These are phyloP conservation scores for Dicyrtoma fusca DNA, from an alignment of 2,888 invertebrate genomes.

Conservation along the genomic window DNA sequence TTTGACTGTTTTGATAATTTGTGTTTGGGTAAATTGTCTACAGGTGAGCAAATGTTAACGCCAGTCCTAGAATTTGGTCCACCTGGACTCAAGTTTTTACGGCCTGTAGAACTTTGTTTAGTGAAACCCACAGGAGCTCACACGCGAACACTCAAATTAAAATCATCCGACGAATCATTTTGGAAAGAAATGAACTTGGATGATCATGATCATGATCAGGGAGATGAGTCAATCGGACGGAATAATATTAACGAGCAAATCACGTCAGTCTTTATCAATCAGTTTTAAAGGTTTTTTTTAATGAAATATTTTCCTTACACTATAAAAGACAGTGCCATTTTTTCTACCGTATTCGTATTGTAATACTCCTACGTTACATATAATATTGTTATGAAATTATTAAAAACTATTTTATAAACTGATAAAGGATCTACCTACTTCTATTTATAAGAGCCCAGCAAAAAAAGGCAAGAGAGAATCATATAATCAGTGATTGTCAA, in stretches of 20 bases:
- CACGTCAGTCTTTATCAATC: too few species aligned
- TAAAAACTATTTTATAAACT: too few species aligned
- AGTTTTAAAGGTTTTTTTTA: not conserved
- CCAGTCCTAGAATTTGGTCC: constrained; percentile 27
- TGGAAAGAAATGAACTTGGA: constrained; percentile 30
- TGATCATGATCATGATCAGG: not conserved
- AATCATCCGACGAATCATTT: constrained; percentile 20
- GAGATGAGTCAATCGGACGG: not conserved
- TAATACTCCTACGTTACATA: too few species aligned
- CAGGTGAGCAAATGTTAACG: constrained; percentile 33
- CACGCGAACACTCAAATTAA: constrained; percentile 21
- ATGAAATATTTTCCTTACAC: not conserved
- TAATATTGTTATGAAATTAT: too few species aligned
- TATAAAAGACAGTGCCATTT: too few species aligned
- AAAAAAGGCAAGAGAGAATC: too few species aligned
- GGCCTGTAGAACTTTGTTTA: constrained; percentile 19
- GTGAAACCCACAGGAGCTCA: constrained; percentile 19
- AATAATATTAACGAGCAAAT: not conserved
- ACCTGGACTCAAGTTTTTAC: constrained; percentile 15
- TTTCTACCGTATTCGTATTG: too few species aligned
- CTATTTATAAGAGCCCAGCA: too few species aligned
- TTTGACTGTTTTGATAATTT: too few species aligned
- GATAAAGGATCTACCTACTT: too few species aligned
- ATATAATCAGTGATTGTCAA: too few species aligned
- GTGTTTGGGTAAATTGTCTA: not conserved